Evolutionary conservation across 1,140 invertebrate species (phyloP).

Genomic region (Ceratina calcarata): DNA sequence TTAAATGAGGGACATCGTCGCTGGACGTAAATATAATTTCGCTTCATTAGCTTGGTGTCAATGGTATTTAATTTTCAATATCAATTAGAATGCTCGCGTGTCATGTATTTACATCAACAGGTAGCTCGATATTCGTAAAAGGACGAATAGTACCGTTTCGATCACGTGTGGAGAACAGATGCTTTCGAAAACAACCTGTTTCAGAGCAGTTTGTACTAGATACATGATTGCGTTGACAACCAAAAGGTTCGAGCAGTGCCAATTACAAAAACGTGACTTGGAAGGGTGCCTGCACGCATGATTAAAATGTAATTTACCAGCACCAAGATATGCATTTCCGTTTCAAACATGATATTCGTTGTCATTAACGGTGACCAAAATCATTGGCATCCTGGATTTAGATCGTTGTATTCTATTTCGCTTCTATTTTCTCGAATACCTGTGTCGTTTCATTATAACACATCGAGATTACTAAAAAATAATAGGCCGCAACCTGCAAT

Average conservation of each 20-base stretch:
- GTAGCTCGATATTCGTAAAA: constrained; percentile 39
- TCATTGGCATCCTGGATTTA: background rate
- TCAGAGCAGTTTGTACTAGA: constrained; percentile 12
- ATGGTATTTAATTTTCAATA: background rate
- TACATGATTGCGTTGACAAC: constrained; percentile 40
- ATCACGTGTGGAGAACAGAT: constrained; percentile 18
- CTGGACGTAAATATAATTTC: background rate
- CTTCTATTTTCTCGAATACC: background rate
- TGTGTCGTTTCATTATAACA: too few species aligned
- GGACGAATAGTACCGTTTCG: background rate
- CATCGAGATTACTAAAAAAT: too few species aligned
- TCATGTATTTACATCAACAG: constrained; percentile 12
- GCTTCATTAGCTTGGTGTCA: background rate
- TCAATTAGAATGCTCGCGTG: background rate
- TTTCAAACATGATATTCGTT: background rate
- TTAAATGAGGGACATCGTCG: background rate
- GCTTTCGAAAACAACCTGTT: constrained; percentile 29
- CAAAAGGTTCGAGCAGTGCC: constrained; percentile 26
- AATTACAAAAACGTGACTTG: constrained; percentile 42
- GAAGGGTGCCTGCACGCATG: background rate
- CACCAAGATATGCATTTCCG: background rate
- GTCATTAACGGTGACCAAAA: background rate
- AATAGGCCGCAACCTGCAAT: too few species aligned
- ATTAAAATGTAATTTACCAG: constrained; percentile 40
- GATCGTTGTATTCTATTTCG: background rate